phyloP scores from a whole-genome alignment of 2,888 invertebrate species.

The Panzeria rudis region DNA sequence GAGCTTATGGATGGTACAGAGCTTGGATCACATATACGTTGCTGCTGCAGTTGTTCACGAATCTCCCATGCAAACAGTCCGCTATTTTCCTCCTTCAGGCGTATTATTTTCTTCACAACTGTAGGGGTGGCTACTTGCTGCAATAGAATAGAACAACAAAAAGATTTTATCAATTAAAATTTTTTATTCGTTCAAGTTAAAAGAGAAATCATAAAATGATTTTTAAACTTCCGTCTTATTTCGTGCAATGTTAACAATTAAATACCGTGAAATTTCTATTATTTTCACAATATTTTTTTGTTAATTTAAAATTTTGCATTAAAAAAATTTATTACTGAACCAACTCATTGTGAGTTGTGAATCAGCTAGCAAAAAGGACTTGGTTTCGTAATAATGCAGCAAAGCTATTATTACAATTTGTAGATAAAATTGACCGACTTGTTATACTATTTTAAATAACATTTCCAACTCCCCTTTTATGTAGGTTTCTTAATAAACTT shows the following conservation, averaged over 20 bases:
- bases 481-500: slow-evolving; percentile 21
- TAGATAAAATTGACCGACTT: slow-evolving; percentile 1
- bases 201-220: neutral
- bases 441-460: slow-evolving; percentile 10
- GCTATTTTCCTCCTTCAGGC: slow-evolving; percentile 97
- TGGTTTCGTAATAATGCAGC: neutral
- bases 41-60: slow-evolving; percentile 93
- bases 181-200: neutral
- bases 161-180: neutral
- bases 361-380: neutral
- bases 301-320: slow-evolving; percentile 4
- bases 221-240: slow-evolving; percentile 53
- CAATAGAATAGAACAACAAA: slow-evolving; percentile 78
- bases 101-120: slow-evolving; percentile 96
- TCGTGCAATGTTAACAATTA: slow-evolving; percentile 74
- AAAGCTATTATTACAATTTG: neutral
- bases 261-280: slow-evolving; percentile 82
- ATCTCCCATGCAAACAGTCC: slow-evolving; percentile 99
- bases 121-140: slow-evolving; percentile 99
- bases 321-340: neutral
- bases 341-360: neutral
- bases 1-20: slow-evolving; percentile 97
- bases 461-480: slow-evolving; percentile 58
- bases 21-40: slow-evolving; percentile 95
- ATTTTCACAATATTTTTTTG: slow-evolving; percentile 54